A percentile compares a stretch with the other conserved stretches of the same genome.
Conservation (phyloP, 2,797 vertebrate genomes). For the Darevskia nairensis region DNA sequence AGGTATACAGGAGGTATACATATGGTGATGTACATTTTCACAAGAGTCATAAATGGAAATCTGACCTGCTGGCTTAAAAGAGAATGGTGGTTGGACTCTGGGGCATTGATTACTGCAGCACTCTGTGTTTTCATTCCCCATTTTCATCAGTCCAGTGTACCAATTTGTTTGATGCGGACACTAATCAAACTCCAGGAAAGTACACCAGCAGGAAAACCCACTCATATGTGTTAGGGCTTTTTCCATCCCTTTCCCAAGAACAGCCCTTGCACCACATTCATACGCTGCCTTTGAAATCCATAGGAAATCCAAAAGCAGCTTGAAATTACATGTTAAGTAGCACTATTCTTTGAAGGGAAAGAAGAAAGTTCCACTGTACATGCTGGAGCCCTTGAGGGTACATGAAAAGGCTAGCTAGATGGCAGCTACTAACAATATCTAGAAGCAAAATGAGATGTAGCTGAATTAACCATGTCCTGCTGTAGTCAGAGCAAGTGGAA, state of each 20-base stretch:
- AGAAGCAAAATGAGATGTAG: not conserved
- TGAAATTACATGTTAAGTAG: not conserved
- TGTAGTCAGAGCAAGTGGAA: slow-evolving; percentile 37
- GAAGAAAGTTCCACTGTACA: not conserved
- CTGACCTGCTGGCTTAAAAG: not conserved
- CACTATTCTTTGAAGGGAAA: not conserved
- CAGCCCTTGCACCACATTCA: not conserved
- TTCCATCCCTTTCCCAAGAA: not conserved
- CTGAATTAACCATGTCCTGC: not conserved
- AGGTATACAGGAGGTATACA: too few relatives aligned
- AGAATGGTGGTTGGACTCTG: not conserved
- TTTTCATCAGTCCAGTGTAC: not conserved
- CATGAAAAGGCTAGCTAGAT: not conserved
- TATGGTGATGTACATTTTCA: not conserved
- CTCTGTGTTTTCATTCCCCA: not conserved
- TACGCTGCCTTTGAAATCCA: not conserved
- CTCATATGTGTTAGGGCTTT: not conserved
- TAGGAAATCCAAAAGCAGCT: not conserved
- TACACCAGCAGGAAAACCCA: too few relatives aligned
- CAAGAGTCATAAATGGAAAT: not conserved
- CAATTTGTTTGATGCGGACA: not conserved
- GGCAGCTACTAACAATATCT: not conserved
- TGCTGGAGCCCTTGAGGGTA: not conserved
- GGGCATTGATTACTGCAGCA: not conserved
- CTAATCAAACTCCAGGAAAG: not conserved